Conservation (phyloP, 2,888 invertebrate genomes). For the Mesoligia furuncula region DNA sequence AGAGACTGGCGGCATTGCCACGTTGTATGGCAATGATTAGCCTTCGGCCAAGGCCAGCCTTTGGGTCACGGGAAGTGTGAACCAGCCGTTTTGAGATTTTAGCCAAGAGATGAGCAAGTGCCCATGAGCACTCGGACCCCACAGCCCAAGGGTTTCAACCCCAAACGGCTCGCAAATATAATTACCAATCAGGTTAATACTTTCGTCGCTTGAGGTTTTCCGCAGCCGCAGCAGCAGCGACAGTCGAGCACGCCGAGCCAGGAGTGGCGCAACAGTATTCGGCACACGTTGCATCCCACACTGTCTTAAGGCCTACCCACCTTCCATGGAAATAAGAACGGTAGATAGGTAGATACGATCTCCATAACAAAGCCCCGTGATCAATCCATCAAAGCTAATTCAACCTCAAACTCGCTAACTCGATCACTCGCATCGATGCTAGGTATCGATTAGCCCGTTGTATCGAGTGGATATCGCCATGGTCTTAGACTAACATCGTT, state of each 20-base stretch:
- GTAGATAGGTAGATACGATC: slow-evolving; percentile 1
- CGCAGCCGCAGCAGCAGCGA: background rate
- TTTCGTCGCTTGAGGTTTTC: background rate
- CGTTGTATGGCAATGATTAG: background rate
- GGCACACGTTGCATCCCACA: background rate
- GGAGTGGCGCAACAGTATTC: background rate
- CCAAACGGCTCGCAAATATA: background rate
- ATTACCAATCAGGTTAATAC: background rate
- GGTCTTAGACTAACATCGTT: slow-evolving; percentile 63
- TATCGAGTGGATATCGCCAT: slow-evolving; percentile 56
- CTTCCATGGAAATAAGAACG: background rate
- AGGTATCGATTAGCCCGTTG: slow-evolving; percentile 53
- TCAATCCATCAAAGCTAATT: slow-evolving; percentile 61
- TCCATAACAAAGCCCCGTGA: slow-evolving; percentile 20
- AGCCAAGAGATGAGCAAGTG: too few species aligned
- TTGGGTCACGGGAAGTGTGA: background rate
- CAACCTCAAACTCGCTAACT: slow-evolving; percentile 62
- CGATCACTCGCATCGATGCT: slow-evolving; percentile 56
- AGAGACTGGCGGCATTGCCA: background rate
- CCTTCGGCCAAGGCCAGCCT: background rate
- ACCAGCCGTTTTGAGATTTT: background rate
- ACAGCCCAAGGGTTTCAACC: background rate
- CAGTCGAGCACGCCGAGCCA: background rate
- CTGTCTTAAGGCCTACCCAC: background rate
- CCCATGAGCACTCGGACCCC: too few species aligned